Evolutionary conservation across 2,797 vertebrate species (phyloP), one percentile per base, ranked within the genome.

Genomic region (Ambastaia sidthimunki): DNA sequence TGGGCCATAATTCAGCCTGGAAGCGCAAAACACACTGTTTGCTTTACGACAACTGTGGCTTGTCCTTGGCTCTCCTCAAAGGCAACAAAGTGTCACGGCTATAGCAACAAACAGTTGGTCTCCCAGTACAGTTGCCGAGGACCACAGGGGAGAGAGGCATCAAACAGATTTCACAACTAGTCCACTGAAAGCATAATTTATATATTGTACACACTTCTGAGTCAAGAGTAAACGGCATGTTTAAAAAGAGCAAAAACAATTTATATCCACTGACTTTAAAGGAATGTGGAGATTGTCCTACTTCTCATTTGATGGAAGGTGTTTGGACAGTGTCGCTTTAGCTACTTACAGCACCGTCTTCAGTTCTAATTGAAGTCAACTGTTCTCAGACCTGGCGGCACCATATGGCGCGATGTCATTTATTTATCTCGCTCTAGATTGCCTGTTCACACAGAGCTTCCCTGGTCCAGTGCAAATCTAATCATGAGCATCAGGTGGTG

Each of bases 31-130:
- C 11, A 52, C 28, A 54, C 28, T 66, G 85, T 88, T 89, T 87
- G 85, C 74, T 85, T 85, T 89, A 66, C 86, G 88, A 89, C 80
- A 86, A 86, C 82, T 87, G 88, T 80, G 86, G 84, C 71, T 70
- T 76, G 90, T 88, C 91, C 92, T 94, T 92, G 91, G 78, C 83
- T 76, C 57, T 73, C n/a, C 74, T 87, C 87, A 91, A 92, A 89
- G 93, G 83, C 87, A 92, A 88, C 9, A 76, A 80, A 18, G 76
- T 78, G 82, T 90, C 91, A 92, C 78, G 91, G 91, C 90, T 88
- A 85, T 71, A 81, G 66, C 85, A 79, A 87, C 76, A 80, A 83
- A 81, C 80, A 83, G 85, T 86, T 86, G 86, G 88, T 88, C 83
- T 85, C 62, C 25, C 69, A 85, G 81, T 65, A 71, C 63, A 44